phyloP scores from a whole-genome alignment of 2,888 invertebrate genomes.

The Metalampra italica region DNA sequence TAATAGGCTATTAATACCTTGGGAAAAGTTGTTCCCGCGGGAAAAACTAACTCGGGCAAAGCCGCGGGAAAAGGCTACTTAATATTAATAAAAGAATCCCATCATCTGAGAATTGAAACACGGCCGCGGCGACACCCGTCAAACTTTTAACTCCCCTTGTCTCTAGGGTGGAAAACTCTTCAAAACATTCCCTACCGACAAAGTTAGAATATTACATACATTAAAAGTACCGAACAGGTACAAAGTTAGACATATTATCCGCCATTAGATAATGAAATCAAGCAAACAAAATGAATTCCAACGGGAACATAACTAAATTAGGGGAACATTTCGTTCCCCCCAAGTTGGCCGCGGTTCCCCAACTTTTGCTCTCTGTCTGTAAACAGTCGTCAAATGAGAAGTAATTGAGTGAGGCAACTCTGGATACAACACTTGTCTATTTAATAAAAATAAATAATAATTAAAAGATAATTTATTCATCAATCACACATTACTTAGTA shows the following conservation, averaged over 20 bases:
- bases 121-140: too few relatives aligned
- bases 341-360: not conserved
- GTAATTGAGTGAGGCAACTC: not conserved
- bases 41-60: too few relatives aligned
- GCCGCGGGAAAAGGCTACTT: too few relatives aligned
- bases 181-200: not conserved
- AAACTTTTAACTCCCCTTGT: too few relatives aligned
- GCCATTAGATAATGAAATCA: slow-evolving; percentile 5
- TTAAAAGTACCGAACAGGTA: not conserved
- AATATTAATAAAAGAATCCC: too few relatives aligned
- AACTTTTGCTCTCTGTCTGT: not conserved
- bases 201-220: not conserved
- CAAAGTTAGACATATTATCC: not conserved
- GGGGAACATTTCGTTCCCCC: not conserved
- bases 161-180: too few relatives aligned
- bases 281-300: slow-evolving; percentile 1
- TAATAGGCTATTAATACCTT: too few relatives aligned
- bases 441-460: too few relatives aligned
- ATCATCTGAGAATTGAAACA: too few relatives aligned
- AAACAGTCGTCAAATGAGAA: not conserved
- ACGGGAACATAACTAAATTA: slow-evolving; percentile 1
- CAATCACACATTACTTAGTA: too few relatives aligned
- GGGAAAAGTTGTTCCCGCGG: too few relatives aligned
- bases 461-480: too few relatives aligned
- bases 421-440: not conserved